A percentile compares a stretch with the other conserved stretches of the same genome.
phyloP scores from a whole-genome alignment of 1,140 invertebrate genomes.

The Trigoniulus corallinus region DNA sequence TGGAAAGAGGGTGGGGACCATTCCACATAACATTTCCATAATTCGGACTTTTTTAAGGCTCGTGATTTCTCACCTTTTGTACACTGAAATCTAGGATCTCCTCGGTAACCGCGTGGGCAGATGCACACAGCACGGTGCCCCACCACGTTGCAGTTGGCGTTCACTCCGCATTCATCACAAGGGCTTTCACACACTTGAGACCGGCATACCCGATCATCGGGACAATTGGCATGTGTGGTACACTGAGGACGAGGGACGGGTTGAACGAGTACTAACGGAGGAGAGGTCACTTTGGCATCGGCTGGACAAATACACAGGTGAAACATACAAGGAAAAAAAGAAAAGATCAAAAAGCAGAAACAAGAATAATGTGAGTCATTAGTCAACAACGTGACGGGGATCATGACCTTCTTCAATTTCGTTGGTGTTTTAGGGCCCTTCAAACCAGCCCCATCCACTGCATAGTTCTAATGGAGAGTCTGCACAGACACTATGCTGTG shows the following conservation, averaged over 20 bases:
- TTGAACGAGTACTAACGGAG: neutral
- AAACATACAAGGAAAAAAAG: neutral
- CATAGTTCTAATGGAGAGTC: no score
- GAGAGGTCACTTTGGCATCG: neutral
- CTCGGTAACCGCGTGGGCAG: constrained; percentile 35
- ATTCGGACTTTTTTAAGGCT: no score
- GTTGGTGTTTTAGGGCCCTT: no score
- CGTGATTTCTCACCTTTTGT: constrained; percentile 30
- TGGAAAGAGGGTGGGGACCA: no score
- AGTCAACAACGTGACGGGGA: no score
- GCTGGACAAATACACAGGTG: neutral
- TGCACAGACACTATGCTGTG: no score
- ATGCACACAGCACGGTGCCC: constrained; percentile 51
- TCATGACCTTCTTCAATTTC: no score
- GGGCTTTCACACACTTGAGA: neutral
- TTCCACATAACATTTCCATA: no score
- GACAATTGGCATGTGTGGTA: neutral
- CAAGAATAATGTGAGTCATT: no score
- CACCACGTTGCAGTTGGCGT: constrained; percentile 13
- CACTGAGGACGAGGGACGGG: neutral
- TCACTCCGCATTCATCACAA: constrained; percentile 6
- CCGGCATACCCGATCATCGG: neutral
- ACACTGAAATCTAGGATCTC: constrained; percentile 43
- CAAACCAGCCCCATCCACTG: no score
- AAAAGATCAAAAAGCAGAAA: neutral